phyloP scores from a whole-genome alignment of 2,797 vertebrate genomes.

The Catharus ustulatus region DNA sequence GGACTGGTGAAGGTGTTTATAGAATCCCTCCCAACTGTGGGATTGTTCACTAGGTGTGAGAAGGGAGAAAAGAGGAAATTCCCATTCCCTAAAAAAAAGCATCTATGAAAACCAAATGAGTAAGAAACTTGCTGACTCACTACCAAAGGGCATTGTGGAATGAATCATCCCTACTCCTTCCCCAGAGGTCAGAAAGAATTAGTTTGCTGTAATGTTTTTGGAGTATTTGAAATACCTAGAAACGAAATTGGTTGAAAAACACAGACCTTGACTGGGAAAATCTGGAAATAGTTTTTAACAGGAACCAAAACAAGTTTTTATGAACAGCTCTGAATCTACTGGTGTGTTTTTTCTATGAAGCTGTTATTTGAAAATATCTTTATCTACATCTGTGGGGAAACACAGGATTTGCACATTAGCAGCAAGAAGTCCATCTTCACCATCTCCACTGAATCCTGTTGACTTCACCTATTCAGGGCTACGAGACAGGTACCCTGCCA shows the following conservation, averaged over 20 bases:
- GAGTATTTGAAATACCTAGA: conserved; percentile 43
- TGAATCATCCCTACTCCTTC: conserved; percentile 24
- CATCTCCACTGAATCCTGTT: not conserved
- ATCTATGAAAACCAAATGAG: not conserved
- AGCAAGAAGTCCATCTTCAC: not conserved
- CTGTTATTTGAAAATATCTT: not conserved
- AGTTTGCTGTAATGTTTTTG: conserved; percentile 7
- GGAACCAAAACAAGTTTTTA: not conserved
- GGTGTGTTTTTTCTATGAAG: fast-evolving
- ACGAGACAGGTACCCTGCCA: fast-evolving
- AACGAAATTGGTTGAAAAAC: conserved; percentile 7
- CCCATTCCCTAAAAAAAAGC: not conserved
- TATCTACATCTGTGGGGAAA: not conserved
- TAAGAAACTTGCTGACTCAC: conserved; percentile 55
- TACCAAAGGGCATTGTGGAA: not conserved
- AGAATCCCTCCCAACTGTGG: not conserved
- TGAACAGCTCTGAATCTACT: not conserved
- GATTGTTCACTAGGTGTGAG: conserved; percentile 46
- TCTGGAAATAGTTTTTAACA: not conserved
- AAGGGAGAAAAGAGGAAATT: conserved; percentile 57
- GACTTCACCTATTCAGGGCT: not conserved
- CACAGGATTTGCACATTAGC: not conserved
- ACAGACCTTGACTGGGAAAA: not conserved
- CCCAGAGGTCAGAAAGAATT: conserved; percentile 37
- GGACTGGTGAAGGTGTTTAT: not conserved